Evolutionary conservation across 2,797 vertebrate genomes (phyloP).

Genomic region (Pelochelys cantorii): DNA sequence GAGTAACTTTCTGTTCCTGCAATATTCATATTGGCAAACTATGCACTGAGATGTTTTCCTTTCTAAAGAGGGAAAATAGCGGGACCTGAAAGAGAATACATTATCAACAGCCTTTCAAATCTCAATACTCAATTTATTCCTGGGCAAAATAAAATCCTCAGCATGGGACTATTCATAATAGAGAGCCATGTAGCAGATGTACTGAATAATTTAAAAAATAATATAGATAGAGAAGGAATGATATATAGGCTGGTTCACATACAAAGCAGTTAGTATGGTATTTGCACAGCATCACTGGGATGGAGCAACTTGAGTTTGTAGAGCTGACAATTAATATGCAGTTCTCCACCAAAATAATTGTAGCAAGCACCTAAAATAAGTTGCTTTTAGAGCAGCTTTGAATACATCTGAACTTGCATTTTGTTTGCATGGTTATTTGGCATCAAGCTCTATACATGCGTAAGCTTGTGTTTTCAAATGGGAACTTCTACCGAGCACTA

Average conservation of each 20-base stretch:
- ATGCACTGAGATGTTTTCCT: not conserved
- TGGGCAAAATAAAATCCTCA: conserved; percentile 62
- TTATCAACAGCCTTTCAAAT: conserved; percentile 48
- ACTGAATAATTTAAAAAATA: conserved; percentile 71
- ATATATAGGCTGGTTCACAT: not conserved
- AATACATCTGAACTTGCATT: conserved; percentile 14
- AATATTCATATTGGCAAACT: not conserved
- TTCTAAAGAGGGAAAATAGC: conserved; percentile 31
- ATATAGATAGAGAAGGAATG: conserved; percentile 48
- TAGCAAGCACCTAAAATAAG: conserved; percentile 25
- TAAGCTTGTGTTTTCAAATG: conserved; percentile 28
- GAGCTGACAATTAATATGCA: not conserved
- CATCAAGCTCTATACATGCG: not conserved
- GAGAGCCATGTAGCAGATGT: conserved; percentile 33
- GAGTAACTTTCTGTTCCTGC: not conserved
- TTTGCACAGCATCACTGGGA: not conserved
- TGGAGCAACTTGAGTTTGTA: not conserved
- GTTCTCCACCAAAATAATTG: conserved; percentile 10
- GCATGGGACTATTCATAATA: conserved; percentile 36
- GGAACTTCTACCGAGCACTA: not conserved
- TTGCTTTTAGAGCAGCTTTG: not conserved
- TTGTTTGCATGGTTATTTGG: conserved; percentile 29
- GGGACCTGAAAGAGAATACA: conserved; percentile 33
- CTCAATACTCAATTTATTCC: conserved; percentile 46
- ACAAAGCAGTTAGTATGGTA: conserved; percentile 10